phyloP scores from a whole-genome alignment of 2,797 vertebrate species.

The Falco novaeseelandiae region DNA sequence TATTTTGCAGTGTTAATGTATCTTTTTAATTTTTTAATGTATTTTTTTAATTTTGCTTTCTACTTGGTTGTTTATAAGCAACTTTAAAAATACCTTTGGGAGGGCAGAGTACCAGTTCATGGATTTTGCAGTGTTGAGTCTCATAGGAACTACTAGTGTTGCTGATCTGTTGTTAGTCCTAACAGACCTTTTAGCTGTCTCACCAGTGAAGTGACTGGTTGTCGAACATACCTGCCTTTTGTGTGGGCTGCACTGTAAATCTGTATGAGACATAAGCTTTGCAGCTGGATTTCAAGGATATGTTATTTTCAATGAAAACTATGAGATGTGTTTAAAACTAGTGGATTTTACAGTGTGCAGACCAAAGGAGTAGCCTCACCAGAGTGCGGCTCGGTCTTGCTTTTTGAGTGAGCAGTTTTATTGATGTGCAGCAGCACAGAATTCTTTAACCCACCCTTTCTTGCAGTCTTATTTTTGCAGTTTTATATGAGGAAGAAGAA shows the following conservation, averaged over 20 bases:
- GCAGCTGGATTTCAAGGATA: neutral
- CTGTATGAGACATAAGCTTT: neutral
- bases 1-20: neutral
- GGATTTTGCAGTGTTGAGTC: neutral
- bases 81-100: neutral
- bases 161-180: neutral
- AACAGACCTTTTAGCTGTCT: neutral
- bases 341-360: neutral
- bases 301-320: neutral
- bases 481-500: neutral
- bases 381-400: rapidly evolving
- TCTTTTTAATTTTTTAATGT: neutral
- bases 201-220: rapidly evolving
- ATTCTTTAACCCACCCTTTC: neutral
- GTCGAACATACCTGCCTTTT: neutral
- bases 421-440: neutral
- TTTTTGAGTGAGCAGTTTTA: neutral
- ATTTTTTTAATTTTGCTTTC: neutral
- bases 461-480: neutral
- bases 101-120: neutral
- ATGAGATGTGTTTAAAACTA: neutral
- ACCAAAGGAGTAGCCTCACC: neutral
- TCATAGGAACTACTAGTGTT: neutral
- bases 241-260: neutral
- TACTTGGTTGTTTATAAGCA: neutral